These are phyloP conservation scores for Drosophila hydei DNA, from an alignment of 1,140 invertebrate species.

Conservation along the genomic window DNA sequence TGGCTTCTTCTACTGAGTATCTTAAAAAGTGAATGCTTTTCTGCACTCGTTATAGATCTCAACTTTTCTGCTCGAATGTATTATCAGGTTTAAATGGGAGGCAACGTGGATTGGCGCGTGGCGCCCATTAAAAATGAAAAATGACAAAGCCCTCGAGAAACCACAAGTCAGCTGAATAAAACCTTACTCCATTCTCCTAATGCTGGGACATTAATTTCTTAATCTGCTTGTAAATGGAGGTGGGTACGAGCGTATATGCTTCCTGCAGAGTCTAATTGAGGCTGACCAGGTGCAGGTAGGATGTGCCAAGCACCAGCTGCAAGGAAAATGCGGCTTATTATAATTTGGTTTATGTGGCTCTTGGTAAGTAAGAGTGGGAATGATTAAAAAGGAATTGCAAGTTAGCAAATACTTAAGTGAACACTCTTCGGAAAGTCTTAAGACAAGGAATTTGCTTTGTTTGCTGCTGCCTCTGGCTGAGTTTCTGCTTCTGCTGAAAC, in stretches of 20 bases:
- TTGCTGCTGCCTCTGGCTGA: conserved; percentile 3
- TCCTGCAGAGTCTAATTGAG: conserved; percentile 42
- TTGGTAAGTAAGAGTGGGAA: not conserved
- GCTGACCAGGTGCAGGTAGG: conserved; percentile 14
- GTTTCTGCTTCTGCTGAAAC: not conserved
- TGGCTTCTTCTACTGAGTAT: conserved; percentile 2
- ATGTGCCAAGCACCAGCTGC: conserved; percentile 1
- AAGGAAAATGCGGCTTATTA: not conserved
- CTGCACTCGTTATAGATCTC: not conserved
- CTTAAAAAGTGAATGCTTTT: conserved; percentile 8
- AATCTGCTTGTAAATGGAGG: conserved; percentile 31
- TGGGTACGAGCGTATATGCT: conserved; percentile 3
- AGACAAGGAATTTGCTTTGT: conserved; percentile 1
- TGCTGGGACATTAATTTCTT: conserved; percentile 39
- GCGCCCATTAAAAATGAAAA: conserved; percentile 38
- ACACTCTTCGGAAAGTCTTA: not conserved
- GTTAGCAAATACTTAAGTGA: conserved; percentile 5
- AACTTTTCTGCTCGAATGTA: not conserved
- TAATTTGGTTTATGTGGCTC: not conserved
- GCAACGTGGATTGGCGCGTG: conserved; percentile 13
- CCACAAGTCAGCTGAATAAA: conserved; percentile 19
- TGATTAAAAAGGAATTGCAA: not conserved
- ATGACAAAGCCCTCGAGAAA: conserved; percentile 26
- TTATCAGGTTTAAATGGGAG: conserved; percentile 17
- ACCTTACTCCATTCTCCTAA: not conserved